Evolutionary conservation across 2,797 vertebrate species (phyloP), one percentile per base, ranked within the genome.

Genomic region (Rhabdomys pumilio): DNA sequence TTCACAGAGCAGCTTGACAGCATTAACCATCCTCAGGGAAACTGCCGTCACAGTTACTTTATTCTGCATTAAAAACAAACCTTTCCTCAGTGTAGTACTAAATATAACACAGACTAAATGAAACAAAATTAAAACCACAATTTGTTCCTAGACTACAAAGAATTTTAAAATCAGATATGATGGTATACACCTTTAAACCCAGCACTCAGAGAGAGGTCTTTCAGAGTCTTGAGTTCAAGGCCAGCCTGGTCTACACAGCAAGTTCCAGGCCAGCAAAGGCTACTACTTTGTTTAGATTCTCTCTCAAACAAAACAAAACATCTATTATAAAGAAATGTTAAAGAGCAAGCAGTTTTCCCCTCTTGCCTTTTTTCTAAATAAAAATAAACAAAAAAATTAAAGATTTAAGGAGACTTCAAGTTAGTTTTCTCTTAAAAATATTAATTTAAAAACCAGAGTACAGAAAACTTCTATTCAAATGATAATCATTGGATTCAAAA

Each of bases 261-360:
- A 87, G 24, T 73, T 73, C 50, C 14, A 87, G 50, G n/a, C n/a
- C n/a, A 87, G 29, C 31, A 24, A 44, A 61, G 81, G 24, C 22
- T 83, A 83, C 26, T 59, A 83, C 26, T 59, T 72, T 19, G n/a
- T 72, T 72, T 59, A 59, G 55, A 41, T 61, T 57, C 55, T 53
- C 47, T 53, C 47, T 77, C 47, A 69, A 86, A 53, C 20, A 86
- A 67, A 84, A 65, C 59, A 84, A 41, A 50, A 85, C 19, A n/a
- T 69, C 67, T n/a, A n/a, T 69, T 69, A 69, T 53, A 90, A 90
- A 96, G 94, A 84, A 31, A 44, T 89, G 88, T 93, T 92, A 94
- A 65, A 87, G 88, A 92, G 87, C 41, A 90, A 79, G 14, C 44
- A 90, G 59, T 53, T 79, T 24, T 26, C n/a, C 75, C 95, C 17